Base-by-base conservation (phyloP, 2,888 invertebrate species). In the Drosophila cognata region DNA sequence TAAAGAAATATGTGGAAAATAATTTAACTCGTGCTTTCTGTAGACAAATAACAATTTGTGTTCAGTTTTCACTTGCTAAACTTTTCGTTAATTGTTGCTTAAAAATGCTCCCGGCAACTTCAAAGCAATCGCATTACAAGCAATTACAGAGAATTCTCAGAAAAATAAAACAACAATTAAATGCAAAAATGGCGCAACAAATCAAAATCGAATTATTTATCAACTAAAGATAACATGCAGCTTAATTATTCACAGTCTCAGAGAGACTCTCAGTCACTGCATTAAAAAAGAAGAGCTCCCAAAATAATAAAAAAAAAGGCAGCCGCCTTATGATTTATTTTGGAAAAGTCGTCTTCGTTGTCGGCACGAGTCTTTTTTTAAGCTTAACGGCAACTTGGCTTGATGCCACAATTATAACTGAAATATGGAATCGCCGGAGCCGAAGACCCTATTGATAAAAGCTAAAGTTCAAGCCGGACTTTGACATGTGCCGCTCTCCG, bases 141-240 rank as follows among this genome's bases (percentile, higher is more conserved):
- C 53, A 57, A 70, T 64, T 60, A 59, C 13, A 38, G 61, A 46
- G 25, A 18, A 73, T 79, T 87, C 88, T 77, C 18, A 36, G 79
- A 85, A 86, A 75, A 71, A 66, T 46, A 72, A 46, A 46, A 68
- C 86, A 74, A 67, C 90, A 90, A 86, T 90, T 90, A 88, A 86
- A 88, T 90, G 90, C 81, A 68, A 87, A 87, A 87, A 90, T 83
- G 87, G 73, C 86, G 87, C 73, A 86, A 56, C 89, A 60, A 87
- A 90, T 90, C 70, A 68, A 81, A 90, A 81, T 88, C 77, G 70
- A 90, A 90, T 89, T 76, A 79, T 79, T 76, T 79, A 77, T 77
- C 82, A 73, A 79, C 74, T 73, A 52, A 74, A 76, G 90, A 86
- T 86, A 90, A 86, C 90, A 86, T 86, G 73, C 55, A 60, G 89